Evolutionary conservation across 2,113 vertebrate species (phyloP).

Genomic region (Cololabis saira): DNA sequence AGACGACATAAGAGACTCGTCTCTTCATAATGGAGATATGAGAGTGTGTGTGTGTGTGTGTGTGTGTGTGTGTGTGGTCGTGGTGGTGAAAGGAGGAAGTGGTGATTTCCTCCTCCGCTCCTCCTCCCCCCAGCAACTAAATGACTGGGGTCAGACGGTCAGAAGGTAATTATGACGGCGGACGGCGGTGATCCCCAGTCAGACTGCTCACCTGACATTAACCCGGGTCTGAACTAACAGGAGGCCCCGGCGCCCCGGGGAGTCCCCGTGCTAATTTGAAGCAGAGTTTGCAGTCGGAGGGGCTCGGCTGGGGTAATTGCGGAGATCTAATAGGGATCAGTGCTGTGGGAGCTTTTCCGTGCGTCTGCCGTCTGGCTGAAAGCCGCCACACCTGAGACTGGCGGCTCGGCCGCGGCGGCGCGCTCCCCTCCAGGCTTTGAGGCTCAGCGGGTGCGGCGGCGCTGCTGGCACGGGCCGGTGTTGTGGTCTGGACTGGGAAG

Average conservation of each 20-base stretch:
- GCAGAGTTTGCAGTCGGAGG: slow-evolving; percentile 60
- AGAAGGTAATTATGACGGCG: slow-evolving; percentile 75
- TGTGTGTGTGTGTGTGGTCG: slow-evolving; percentile 47
- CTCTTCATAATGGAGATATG: slow-evolving; percentile 65
- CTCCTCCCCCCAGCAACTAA: slow-evolving; percentile 33
- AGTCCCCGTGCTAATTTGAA: slow-evolving; percentile 76
- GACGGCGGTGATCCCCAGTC: slow-evolving; percentile 58
- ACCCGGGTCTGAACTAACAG: slow-evolving; percentile 71
- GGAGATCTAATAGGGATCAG: slow-evolving; percentile 76
- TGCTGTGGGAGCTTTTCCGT: slow-evolving; percentile 69
- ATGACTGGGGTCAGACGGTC: slow-evolving; percentile 78
- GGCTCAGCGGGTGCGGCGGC: slow-evolving; percentile 50
- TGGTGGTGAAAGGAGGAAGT: slow-evolving; percentile 59
- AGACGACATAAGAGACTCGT: slow-evolving; percentile 69
- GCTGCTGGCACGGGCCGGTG: slow-evolving; percentile 54
- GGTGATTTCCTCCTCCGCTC: slow-evolving; percentile 39
- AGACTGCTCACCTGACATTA: slow-evolving; percentile 79
- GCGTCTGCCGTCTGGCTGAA: slow-evolving; percentile 74
- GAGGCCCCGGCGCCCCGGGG: slow-evolving; percentile 62
- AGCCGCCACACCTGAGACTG: slow-evolving; percentile 76
- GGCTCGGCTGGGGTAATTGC: slow-evolving; percentile 62
- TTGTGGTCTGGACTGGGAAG: slow-evolving; percentile 40
- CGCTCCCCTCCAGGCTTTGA: slow-evolving; percentile 59
- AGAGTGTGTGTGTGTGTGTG: slow-evolving; percentile 53
- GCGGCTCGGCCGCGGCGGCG: slow-evolving; percentile 51